phyloP scores from a whole-genome alignment of 2,888 invertebrate genomes.

The Cryptophagus acutangulus region DNA sequence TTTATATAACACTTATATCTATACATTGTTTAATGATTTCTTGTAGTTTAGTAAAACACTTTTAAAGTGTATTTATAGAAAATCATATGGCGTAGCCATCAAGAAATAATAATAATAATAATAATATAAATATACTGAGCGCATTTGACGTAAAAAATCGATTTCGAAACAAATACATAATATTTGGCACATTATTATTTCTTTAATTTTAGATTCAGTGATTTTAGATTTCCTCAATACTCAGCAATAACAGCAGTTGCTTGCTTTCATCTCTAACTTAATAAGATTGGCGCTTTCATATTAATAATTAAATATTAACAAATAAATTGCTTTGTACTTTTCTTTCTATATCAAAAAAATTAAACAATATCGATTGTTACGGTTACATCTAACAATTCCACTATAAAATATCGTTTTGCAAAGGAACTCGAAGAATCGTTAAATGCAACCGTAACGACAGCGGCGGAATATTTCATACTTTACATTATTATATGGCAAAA shows the following conservation, averaged over 20 bases:
- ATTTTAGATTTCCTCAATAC: too few relatives aligned
- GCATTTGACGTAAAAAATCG: constrained; percentile 30
- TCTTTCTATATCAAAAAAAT: too few relatives aligned
- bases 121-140: constrained; percentile 37
- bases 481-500: background rate
- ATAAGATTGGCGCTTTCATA: too few relatives aligned
- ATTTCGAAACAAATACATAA: constrained; percentile 5
- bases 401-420: too few relatives aligned
- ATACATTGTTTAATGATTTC: constrained; percentile 42
- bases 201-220: too few relatives aligned
- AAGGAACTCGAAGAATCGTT: too few relatives aligned
- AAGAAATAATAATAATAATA: constrained; percentile 29
- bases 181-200: constrained; percentile 36
- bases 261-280: too few relatives aligned
- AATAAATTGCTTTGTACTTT: too few relatives aligned
- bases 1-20: constrained; percentile 39
- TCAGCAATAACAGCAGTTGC: too few relatives aligned
- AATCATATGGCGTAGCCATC: constrained; percentile 43
- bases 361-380: too few relatives aligned
- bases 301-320: too few relatives aligned
- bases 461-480: background rate
- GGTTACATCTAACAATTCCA: too few relatives aligned
- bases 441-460: constrained; percentile 2
- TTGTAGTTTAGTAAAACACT: constrained; percentile 41
- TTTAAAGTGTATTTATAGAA: constrained; percentile 43